Percentiles rank a stretch among this genome's conserved stretches.
These are phyloP conservation scores for Drosophila ananassae DNA, from an alignment of 1,140 invertebrate species.

Conservation along the genomic window DNA sequence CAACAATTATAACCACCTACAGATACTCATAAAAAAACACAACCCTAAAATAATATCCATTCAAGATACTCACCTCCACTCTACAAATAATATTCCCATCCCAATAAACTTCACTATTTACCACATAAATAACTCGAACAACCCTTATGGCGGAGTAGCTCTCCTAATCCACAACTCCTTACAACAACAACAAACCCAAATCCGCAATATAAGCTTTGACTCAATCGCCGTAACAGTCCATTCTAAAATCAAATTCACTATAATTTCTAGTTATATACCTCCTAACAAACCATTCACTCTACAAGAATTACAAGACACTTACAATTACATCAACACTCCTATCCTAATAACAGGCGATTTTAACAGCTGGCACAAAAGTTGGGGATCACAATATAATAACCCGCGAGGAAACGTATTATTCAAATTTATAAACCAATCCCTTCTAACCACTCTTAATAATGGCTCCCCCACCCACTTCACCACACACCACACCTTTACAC, in stretches of 20 bases:
- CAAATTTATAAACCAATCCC: not conserved
- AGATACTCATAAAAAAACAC: slow-evolving; percentile 6
- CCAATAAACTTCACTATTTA: slow-evolving; percentile 9
- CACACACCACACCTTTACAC: too few species aligned
- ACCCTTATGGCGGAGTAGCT: slow-evolving; percentile 4
- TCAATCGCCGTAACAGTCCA: not conserved
- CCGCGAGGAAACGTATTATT: too few species aligned
- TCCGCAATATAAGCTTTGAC: slow-evolving; percentile 3
- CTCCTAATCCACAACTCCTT: slow-evolving; percentile 10
- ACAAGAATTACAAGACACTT: not conserved
- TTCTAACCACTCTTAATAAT: too few species aligned
- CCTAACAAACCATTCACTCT: not conserved
- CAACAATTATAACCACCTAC: slow-evolving; percentile 4
- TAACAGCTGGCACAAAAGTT: too few species aligned
- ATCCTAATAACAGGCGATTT: too few species aligned
- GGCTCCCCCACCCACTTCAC: too few species aligned
- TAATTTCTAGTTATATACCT: not conserved
- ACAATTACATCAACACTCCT: too few species aligned
- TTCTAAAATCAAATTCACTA: not conserved
- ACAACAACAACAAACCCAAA: slow-evolving; percentile 8
- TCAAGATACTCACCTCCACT: slow-evolving; percentile 5
- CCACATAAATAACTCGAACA: slow-evolving; percentile 1
- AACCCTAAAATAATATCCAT: not conserved
- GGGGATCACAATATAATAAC: too few species aligned
- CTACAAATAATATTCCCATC: slow-evolving; percentile 9